phyloP scores from a whole-genome alignment of 2,113 vertebrate species.

The Otocyon megalotis region DNA sequence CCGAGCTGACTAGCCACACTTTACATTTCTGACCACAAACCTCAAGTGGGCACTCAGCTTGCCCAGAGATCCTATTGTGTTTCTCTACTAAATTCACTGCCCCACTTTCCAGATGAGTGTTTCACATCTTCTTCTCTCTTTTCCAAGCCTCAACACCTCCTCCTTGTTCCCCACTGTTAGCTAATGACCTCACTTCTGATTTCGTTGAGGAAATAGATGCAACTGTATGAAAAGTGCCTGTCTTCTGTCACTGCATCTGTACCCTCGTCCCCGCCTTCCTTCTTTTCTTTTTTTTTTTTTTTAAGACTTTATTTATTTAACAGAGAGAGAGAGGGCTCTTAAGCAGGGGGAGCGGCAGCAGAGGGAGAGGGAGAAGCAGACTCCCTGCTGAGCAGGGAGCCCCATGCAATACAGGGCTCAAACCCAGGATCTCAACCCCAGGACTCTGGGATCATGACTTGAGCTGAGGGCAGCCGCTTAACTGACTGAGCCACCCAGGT shows the following conservation, averaged over 20 bases:
- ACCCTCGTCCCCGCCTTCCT: background rate
- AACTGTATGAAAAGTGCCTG: background rate
- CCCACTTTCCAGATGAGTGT: background rate
- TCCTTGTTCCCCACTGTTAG: background rate
- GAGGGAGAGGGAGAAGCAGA: no score
- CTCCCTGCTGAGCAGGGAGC: no score
- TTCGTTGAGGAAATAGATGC: background rate
- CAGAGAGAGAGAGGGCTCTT: no score
- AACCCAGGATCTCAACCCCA: no score
- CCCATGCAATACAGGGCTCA: no score
- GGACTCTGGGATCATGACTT: no score
- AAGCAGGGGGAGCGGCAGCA: no score
- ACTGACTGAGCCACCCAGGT: no score
- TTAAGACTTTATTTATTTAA: no score
- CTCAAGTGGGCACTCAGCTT: conserved; percentile 50
- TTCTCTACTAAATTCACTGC: conserved; percentile 50
- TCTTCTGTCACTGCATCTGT: background rate
- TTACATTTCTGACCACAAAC: conserved; percentile 63
- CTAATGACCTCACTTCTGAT: background rate
- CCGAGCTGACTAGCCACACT: background rate
- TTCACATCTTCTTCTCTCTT: conserved; percentile 45
- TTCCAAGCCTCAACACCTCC: background rate
- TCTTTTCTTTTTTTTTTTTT: no score
- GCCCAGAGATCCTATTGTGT: background rate
- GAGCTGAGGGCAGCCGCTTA: no score